Percentiles rank a stretch among this genome's conserved stretches.
phyloP scores from a whole-genome alignment of 2,888 invertebrate genomes.

The Epicampocera succincta region DNA sequence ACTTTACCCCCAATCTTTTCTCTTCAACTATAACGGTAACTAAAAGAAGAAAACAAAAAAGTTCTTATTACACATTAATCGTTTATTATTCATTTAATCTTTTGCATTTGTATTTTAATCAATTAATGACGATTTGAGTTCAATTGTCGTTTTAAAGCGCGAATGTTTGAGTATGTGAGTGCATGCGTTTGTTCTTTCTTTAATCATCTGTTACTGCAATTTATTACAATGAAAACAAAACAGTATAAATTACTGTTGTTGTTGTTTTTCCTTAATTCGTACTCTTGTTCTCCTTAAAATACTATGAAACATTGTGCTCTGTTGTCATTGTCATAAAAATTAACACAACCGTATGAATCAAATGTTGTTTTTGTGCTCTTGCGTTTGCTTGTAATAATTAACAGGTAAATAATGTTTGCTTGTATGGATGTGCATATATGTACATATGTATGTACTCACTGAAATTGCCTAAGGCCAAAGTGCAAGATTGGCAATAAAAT shows the following conservation, averaged over 20 bases:
- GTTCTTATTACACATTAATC: conserved; percentile 9
- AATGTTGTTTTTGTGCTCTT: too few species aligned
- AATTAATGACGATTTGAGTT: conserved; percentile 52
- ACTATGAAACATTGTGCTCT: too few species aligned
- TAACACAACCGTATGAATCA: too few species aligned
- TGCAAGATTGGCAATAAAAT: too few species aligned
- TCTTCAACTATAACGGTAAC: neutral
- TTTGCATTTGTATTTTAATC: conserved; percentile 9
- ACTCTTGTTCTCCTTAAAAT: neutral
- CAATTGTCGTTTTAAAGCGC: conserved; percentile 15
- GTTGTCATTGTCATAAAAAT: too few species aligned
- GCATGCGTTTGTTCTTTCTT: neutral
- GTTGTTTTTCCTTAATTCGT: neutral
- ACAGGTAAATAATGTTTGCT: too few species aligned
- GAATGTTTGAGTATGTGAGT: neutral
- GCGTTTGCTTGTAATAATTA: too few species aligned
- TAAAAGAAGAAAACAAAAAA: neutral
- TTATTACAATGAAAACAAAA: neutral
- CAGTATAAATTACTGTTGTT: neutral
- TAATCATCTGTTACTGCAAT: conserved; percentile 8
- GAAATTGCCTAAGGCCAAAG: too few species aligned
- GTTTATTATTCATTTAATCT: conserved; percentile 40
- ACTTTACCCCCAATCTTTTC: neutral
- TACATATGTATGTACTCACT: too few species aligned
- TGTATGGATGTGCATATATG: too few species aligned